Evolutionary conservation across 2,797 vertebrate species (phyloP).

Genomic region (Apogon hyalosoma): DNA sequence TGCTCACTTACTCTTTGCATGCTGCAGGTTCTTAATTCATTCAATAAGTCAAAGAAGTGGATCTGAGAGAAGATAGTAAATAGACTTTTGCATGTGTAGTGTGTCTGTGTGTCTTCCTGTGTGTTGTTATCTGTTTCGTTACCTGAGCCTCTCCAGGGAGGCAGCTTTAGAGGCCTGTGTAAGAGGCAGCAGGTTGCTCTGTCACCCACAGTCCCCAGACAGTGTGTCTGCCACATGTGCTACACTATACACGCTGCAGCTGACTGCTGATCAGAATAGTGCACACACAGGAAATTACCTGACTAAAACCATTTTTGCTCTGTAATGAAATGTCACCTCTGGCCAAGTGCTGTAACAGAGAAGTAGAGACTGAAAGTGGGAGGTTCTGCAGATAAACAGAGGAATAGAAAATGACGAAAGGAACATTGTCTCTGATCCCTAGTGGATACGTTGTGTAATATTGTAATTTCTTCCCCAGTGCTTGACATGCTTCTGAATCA

Average conservation of each 20-base stretch:
- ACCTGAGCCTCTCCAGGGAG: conserved; percentile 75
- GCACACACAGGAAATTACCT: conserved; percentile 34
- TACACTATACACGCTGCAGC: conserved; percentile 1
- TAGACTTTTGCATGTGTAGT: conserved; percentile 4
- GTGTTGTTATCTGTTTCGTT: conserved; percentile 56
- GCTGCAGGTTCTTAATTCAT: neutral
- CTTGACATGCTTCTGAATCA: conserved; percentile 45
- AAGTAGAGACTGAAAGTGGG: conserved; percentile 58
- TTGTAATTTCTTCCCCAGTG: conserved; percentile 55
- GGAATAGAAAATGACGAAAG: conserved; percentile 70
- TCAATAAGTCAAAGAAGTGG: neutral
- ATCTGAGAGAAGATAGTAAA: conserved; percentile 11
- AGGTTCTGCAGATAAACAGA: conserved; percentile 37
- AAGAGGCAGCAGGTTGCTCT: conserved; percentile 55
- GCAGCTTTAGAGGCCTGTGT: conserved; percentile 55
- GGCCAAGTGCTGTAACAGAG: conserved; percentile 38
- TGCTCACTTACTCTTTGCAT: conserved; percentile 17
- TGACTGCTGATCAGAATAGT: conserved; percentile 24
- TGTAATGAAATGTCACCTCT: conserved; percentile 20
- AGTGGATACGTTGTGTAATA: conserved; percentile 64
- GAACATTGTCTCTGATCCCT: conserved; percentile 38
- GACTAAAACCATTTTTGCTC: conserved; percentile 10
- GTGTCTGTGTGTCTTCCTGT: conserved; percentile 24
- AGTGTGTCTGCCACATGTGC: conserved; percentile 66
- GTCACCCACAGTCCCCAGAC: conserved; percentile 66